Conservation (phyloP, 2,113 vertebrate species). For the Embiotoca jacksoni region DNA sequence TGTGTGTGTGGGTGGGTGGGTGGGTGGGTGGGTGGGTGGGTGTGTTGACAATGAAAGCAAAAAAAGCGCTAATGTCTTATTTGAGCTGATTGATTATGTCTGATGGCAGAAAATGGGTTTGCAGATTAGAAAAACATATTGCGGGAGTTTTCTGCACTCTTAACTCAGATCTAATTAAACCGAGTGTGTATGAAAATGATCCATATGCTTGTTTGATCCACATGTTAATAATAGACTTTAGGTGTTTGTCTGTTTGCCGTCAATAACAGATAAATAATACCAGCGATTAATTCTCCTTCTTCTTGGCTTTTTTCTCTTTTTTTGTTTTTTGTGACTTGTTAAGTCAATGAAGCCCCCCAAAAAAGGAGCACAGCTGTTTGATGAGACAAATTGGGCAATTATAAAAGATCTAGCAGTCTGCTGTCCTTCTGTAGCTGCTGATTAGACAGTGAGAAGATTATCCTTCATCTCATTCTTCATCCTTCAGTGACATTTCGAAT, state of each 20-base stretch:
- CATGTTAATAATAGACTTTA: conserved; percentile 1
- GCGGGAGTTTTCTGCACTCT: background rate
- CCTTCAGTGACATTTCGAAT: background rate
- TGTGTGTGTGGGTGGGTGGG: background rate
- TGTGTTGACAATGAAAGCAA: background rate
- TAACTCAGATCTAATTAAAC: conserved; percentile 38
- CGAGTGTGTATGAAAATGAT: conserved; percentile 5
- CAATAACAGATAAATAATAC: conserved; percentile 21
- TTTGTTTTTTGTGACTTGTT: background rate
- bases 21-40: background rate
- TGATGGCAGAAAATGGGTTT: conserved; percentile 29
- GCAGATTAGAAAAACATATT: conserved; percentile 16
- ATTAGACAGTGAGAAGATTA: conserved; percentile 15
- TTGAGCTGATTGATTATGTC: conserved; percentile 31
- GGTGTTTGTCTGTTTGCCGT: conserved; percentile 18
- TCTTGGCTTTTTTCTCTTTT: too few species aligned
- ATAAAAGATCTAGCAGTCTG: background rate
- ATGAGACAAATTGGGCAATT: conserved; percentile 41
- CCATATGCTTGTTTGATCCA: conserved; percentile 9
- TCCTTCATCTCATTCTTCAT: background rate
- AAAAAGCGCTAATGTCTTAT: conserved; percentile 19
- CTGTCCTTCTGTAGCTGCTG: background rate
- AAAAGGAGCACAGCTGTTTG: conserved; percentile 28
- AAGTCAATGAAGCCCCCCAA: conserved; percentile 36
- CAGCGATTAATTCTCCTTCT: background rate